Evolutionary conservation across 2,888 invertebrate genomes (phyloP).

Genomic region (Watsonalla binaria): DNA sequence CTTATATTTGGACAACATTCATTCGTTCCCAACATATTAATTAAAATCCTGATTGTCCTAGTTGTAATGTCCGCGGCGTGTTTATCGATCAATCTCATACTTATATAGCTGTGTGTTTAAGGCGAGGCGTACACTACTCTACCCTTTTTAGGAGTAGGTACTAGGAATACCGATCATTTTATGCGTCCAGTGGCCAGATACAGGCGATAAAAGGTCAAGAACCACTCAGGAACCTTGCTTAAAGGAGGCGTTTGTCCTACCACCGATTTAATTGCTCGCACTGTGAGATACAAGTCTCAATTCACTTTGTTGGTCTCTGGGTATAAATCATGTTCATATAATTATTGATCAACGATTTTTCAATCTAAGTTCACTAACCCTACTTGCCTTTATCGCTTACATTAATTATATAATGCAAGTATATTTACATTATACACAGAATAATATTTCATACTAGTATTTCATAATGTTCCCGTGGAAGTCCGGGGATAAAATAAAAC

Average conservation of each 20-base stretch:
- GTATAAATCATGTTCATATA: neutral
- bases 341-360: too few species aligned
- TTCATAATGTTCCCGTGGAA: too few species aligned
- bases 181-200: slow-evolving; percentile 47
- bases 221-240: slow-evolving; percentile 54
- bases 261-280: slow-evolving; percentile 9
- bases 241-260: slow-evolving; percentile 54
- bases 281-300: neutral
- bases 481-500: too few species aligned
- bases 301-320: neutral
- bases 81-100: neutral
- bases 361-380: too few species aligned
- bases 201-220: slow-evolving; percentile 64
- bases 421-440: too few species aligned
- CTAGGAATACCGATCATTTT: slow-evolving; percentile 43
- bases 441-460: too few species aligned
- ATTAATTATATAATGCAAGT: too few species aligned
- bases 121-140: neutral
- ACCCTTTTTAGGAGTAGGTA: neutral
- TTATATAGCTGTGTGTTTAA: neutral
- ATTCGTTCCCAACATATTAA: neutral
- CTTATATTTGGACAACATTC: too few species aligned
- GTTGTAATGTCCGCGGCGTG: neutral
- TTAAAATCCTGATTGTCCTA: neutral
- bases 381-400: too few species aligned